Evolutionary conservation across 1,140 invertebrate species (phyloP).

Genomic region (Druon quercuslanigerum): DNA sequence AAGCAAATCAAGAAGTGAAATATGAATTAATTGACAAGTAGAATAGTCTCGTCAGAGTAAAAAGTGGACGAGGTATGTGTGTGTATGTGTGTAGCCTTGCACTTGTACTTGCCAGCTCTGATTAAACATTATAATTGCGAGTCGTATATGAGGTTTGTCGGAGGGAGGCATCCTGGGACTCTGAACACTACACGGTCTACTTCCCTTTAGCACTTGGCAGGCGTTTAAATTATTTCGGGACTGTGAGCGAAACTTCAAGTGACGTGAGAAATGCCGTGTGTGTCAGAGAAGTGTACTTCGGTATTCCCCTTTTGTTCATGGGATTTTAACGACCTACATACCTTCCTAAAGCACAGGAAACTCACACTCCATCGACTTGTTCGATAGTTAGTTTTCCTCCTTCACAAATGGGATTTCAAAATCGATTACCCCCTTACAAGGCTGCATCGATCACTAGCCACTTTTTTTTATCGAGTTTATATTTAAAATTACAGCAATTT

Average conservation of each 20-base stretch:
- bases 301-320: conserved; percentile 2
- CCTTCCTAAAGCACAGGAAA: background rate
- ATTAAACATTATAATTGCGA: conserved; percentile 26
- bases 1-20: no score
- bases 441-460: no score
- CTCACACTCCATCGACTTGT: background rate
- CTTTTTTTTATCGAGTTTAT: no score
- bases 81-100: background rate
- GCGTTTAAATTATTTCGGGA: conserved; percentile 19
- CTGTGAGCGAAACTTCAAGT: conserved; percentile 12
- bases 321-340: conserved; percentile 13
- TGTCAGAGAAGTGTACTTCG: background rate
- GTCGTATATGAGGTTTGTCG: conserved; percentile 25
- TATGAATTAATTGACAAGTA: no score
- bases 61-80: no score
- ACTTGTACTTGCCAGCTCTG: background rate
- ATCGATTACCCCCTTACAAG: no score
- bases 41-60: no score
- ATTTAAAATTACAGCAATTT: fast-evolving
- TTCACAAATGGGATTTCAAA: background rate
- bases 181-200: conserved; percentile 1
- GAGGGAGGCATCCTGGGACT: background rate
- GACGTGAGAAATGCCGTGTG: conserved; percentile 9
- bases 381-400: background rate
- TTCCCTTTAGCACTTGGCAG: conserved; percentile 16